These are phyloP conservation scores for Phaenicophaeus curvirostris DNA, from an alignment of 2,797 vertebrate genomes.

Conservation along the genomic window DNA sequence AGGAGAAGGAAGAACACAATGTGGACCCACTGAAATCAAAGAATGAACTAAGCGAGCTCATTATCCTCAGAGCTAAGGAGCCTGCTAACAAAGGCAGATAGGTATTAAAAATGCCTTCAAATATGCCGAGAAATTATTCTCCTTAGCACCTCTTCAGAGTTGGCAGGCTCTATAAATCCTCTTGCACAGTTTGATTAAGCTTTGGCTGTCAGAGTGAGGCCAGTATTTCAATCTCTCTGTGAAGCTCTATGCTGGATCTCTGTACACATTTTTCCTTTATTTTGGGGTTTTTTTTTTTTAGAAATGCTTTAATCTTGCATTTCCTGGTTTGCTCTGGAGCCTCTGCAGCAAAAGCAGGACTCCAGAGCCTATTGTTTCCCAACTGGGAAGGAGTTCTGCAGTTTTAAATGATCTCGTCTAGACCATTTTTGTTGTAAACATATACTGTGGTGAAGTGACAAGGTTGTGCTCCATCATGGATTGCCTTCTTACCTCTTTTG, in stretches of 20 bases:
- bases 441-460: background rate
- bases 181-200: slow-evolving; percentile 46
- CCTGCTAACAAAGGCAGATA: slow-evolving; percentile 42
- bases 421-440: background rate
- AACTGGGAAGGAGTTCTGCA: background rate
- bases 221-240: slow-evolving; percentile 27
- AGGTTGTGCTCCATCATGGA: background rate
- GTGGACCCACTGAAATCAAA: slow-evolving; percentile 9
- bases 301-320: slow-evolving; percentile 44
- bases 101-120: slow-evolving; percentile 53
- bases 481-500: background rate
- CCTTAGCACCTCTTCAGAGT: slow-evolving; percentile 43
- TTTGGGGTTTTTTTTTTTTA: slow-evolving; percentile 34
- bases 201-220: slow-evolving; percentile 22
- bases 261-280: background rate
- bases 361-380: background rate
- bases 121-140: slow-evolving; percentile 32
- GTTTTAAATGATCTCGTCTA: background rate
- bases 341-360: background rate
- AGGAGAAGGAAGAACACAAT: background rate
- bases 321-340: slow-evolving; percentile 32
- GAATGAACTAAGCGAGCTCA: slow-evolving; percentile 13
- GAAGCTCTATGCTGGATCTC: background rate
- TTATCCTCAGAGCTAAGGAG: slow-evolving; percentile 9
- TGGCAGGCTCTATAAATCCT: slow-evolving; percentile 35